phyloP scores from a whole-genome alignment of 2,113 vertebrate genomes.

The Anolis sagrei region DNA sequence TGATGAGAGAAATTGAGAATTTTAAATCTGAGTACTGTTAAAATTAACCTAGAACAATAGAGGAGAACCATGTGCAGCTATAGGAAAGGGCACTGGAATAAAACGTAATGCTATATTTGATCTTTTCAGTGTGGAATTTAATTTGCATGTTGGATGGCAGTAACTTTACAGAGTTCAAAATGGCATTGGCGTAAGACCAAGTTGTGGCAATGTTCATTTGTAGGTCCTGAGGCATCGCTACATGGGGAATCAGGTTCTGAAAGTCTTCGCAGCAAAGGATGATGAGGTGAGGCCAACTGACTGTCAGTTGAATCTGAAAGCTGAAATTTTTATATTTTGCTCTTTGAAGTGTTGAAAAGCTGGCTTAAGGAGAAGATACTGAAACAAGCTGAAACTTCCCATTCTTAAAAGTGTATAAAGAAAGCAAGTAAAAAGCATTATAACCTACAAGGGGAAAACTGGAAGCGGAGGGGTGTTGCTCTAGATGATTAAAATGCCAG shows the following conservation, averaged over 20 bases:
- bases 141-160: neutral
- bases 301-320: neutral
- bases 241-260: conserved; percentile 88
- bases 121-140: neutral
- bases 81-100: neutral
- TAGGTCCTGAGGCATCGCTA: conserved; percentile 87
- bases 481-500: neutral
- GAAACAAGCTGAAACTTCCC: neutral
- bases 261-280: conserved; percentile 86
- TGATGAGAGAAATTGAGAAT: too few relatives aligned
- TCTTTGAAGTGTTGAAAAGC: neutral
- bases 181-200: conserved; percentile 41
- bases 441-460: neutral
- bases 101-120: neutral
- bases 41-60: neutral
- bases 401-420: neutral
- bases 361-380: neutral
- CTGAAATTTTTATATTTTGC: neutral
- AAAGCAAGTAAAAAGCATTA: neutral
- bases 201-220: conserved; percentile 46
- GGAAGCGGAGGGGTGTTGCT: neutral
- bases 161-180: neutral
- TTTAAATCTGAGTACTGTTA: neutral
- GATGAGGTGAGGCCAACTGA: conserved; percentile 85
- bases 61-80: neutral